phyloP scores from a whole-genome alignment of 2,797 vertebrate species.

The Chrysocyon brachyurus region DNA sequence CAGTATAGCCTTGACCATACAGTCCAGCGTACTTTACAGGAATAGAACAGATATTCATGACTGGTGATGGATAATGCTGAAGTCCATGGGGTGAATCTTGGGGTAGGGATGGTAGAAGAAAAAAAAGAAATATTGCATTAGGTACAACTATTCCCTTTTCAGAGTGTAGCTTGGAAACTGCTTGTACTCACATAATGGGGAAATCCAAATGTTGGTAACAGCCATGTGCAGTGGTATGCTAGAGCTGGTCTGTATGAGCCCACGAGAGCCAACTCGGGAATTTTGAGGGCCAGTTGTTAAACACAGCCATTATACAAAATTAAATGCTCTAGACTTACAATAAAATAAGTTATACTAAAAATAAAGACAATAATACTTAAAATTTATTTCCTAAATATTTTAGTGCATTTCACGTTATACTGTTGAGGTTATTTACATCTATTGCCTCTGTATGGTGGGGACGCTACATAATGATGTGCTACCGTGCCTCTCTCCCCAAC shows the following conservation, averaged over 20 bases:
- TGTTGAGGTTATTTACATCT: not conserved
- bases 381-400: not conserved
- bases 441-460: not conserved
- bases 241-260: not conserved
- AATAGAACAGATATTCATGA: not conserved
- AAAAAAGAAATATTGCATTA: not conserved
- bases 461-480: not conserved
- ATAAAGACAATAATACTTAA: slow-evolving; percentile 8
- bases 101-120: not conserved
- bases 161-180: not conserved
- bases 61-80: not conserved
- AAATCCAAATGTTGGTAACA: not conserved
- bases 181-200: not conserved
- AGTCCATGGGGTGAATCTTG: not conserved
- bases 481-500: not conserved
- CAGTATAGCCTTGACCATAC: not conserved
- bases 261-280: not conserved
- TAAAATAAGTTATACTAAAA: not conserved
- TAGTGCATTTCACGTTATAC: not conserved
- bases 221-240: not conserved
- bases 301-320: not conserved
- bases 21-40: not conserved
- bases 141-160: not conserved
- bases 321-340: not conserved
- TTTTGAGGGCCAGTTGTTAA: not conserved